Percentiles rank a stretch among this genome's conserved stretches.
Conservation (phyloP, 2,888 invertebrate species). For the Gari tellinella region DNA sequence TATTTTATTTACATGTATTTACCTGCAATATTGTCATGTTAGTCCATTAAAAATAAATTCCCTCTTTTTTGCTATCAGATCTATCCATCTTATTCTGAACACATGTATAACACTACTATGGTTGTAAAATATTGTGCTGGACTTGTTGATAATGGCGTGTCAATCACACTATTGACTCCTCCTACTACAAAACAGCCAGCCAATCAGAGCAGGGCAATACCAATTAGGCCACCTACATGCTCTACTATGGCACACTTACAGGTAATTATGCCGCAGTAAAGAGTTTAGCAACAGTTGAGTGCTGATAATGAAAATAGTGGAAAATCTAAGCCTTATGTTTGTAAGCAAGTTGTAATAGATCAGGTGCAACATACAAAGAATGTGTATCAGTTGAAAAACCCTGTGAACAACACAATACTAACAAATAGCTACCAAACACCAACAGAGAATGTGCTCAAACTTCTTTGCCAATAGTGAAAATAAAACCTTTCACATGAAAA, state of each 20-base stretch:
- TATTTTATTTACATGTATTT: no score
- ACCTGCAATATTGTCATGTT: no score
- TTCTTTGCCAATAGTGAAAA: no score
- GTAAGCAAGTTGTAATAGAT: conserved; percentile 21
- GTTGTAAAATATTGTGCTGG: conserved; percentile 17
- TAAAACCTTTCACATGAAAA: no score
- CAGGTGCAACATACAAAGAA: neutral
- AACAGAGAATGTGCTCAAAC: no score
- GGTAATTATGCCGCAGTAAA: conserved; percentile 43
- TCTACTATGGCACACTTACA: conserved; percentile 55
- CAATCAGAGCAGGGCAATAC: conserved; percentile 45
- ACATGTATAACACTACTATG: conserved; percentile 6
- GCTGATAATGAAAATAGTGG: conserved; percentile 29
- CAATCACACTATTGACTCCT: conserved; percentile 34
- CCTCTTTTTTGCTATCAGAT: conserved; percentile 5
- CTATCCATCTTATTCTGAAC: conserved; percentile 14
- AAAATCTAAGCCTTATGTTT: conserved; percentile 20
- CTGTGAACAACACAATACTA: no score
- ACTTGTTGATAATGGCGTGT: conserved; percentile 58
- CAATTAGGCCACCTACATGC: conserved; percentile 43
- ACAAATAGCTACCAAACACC: no score
- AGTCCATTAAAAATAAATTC: neutral
- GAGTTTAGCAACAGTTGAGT: conserved; percentile 56
- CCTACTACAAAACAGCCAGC: conserved; percentile 32
- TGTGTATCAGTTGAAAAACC: no score